Evolutionary conservation across 2,797 vertebrate species (phyloP).

Genomic region (Coendou prehensilis): DNA sequence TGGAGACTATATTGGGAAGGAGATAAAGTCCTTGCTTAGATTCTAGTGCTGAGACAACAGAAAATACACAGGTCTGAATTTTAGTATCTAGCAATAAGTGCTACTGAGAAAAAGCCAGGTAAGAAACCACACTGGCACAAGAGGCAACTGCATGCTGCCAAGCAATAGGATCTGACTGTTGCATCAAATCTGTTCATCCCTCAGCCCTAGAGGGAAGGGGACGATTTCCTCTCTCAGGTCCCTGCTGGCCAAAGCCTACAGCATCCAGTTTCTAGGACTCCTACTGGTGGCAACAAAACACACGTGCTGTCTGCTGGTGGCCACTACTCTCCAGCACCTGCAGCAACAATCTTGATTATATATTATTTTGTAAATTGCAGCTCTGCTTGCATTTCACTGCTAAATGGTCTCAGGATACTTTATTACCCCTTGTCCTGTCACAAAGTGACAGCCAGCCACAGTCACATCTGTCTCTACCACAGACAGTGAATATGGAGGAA

Average conservation of each 20-base stretch:
- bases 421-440: not conserved
- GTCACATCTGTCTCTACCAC: not conserved
- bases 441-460: not conserved
- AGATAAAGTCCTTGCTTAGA: not conserved
- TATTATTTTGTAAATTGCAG: not conserved
- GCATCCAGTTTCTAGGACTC: not conserved
- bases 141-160: not conserved
- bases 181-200: not conserved
- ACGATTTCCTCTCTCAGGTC: not conserved
- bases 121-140: not conserved
- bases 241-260: not conserved
- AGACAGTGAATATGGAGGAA: not conserved
- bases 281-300: not conserved
- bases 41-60: not conserved
- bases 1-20: not conserved
- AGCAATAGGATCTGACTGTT: not conserved
- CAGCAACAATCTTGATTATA: conserved; percentile 8
- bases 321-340: not conserved
- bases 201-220: not conserved
- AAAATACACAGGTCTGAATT: not conserved
- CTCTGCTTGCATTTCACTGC: conserved; percentile 22
- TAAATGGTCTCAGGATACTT: not conserved
- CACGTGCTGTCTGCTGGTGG: not conserved
- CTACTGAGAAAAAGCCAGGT: not conserved
- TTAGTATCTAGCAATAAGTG: not conserved